phyloP scores from a whole-genome alignment of 2,113 vertebrate species.

The Genyomyrus donnyi region DNA sequence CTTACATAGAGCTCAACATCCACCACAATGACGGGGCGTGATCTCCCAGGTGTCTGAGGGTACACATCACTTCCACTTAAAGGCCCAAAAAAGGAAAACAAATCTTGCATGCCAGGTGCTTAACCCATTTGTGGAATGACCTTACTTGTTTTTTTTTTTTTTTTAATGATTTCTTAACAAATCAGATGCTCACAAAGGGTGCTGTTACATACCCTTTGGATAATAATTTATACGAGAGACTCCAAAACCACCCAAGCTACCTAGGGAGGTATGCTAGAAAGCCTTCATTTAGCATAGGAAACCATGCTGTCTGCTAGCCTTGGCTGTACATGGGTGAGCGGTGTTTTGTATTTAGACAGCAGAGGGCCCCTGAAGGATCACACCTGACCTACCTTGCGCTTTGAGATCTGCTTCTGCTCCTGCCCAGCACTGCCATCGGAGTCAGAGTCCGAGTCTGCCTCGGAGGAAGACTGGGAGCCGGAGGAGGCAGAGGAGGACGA shows the following conservation, averaged over 20 bases:
- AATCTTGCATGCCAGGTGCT: not conserved
- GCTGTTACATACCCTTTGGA: not conserved
- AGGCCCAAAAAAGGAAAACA: not conserved
- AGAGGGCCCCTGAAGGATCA: not conserved
- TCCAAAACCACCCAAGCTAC: not conserved
- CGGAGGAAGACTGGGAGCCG: conserved; percentile 63
- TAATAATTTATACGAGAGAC: not conserved
- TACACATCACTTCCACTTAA: not conserved
- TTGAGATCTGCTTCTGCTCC: conserved; percentile 30
- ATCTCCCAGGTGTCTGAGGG: not conserved
- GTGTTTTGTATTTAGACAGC: not conserved
- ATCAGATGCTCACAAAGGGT: not conserved
- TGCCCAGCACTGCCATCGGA: conserved; percentile 19
- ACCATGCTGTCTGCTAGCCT: not conserved
- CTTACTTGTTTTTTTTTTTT: not conserved
- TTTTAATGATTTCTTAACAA: not conserved
- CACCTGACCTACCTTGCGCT: conserved; percentile 47
- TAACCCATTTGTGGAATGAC: not conserved
- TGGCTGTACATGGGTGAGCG: not conserved
- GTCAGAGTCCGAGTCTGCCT: conserved; percentile 49
- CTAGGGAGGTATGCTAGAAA: not conserved
- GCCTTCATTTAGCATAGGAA: not conserved
- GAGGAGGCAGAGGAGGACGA: conserved; percentile 70
- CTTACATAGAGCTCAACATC: not conserved
- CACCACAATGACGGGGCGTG: not conserved